Base-by-base conservation (phyloP, 2,888 invertebrate species). In the Ephialtes manifestator region DNA sequence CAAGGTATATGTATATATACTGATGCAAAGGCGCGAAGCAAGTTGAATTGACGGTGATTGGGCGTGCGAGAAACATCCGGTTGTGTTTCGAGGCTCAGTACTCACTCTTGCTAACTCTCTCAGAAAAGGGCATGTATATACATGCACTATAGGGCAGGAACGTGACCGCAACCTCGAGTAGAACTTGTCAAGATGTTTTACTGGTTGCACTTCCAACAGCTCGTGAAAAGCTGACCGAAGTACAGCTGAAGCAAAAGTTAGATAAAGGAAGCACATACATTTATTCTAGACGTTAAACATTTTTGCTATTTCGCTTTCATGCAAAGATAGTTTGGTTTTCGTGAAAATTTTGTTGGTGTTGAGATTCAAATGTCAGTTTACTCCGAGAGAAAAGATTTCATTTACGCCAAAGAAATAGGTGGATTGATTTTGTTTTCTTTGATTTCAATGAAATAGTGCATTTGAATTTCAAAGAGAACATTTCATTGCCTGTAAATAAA, bases 51-150 rank as follows among this genome's bases (percentile, higher is more conserved):
- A 87, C 89, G 87, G 85, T 91, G 91, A 92, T 91, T 89, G 90
- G 88, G 88, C 86, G 88, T 87, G 90, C 88, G 89, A 91, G 90
- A 91, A 92, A 91, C 91, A 92, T 92, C 92, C 91, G 92, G 90
- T 86, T 83, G 88, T 88, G 87, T 90, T 90, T 90, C 88, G 82
- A 83, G 84, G 53, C 35, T 77, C 60, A 53, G 53, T n/a, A 68
- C 67, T 72, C 72, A n/a, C 55, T 65, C 39, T 51, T 68, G 71
- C 75, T 77, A 74, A 80, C 63, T 74, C 67, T 77, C 71, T 68
- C 72, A 43, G 53, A 80, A 82, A 55, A 68, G 53, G 51, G 67
- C 53, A 39, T 4, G 53, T 13, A 24, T 67, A 46, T 48, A 31
- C 28, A 55, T 78, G 35, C 31, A 55, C 46, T 18, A 28, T 74